Evolutionary conservation across 1,140 invertebrate genomes (phyloP).

Genomic region (Bombus balteatus): DNA sequence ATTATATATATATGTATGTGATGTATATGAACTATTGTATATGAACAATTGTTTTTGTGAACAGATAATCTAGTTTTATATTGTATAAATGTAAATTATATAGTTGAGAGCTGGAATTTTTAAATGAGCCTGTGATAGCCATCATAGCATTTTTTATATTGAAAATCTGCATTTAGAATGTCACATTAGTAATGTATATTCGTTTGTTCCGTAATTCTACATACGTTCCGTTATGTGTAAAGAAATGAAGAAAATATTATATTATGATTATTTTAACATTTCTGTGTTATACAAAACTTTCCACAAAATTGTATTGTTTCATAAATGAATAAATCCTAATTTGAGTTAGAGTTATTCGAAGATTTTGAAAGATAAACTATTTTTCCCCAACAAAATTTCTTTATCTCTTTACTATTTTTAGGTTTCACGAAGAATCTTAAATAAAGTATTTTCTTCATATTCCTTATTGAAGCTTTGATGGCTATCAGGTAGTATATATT

Average conservation of each 20-base stretch:
- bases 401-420: neutral
- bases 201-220: conserved; percentile 16
- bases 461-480: conserved; percentile 54
- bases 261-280: neutral
- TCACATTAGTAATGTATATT: conserved; percentile 23
- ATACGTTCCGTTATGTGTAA: conserved; percentile 35
- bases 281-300: neutral
- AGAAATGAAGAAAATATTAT: conserved; percentile 26
- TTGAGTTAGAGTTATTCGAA: conserved; percentile 7
- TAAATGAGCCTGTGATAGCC: conserved; percentile 64
- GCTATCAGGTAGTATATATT: conserved; percentile 53
- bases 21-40: conserved; percentile 73
- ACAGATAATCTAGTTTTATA: conserved; percentile 79
- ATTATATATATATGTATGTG: conserved; percentile 66
- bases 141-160: conserved; percentile 57
- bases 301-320: conserved; percentile 31
- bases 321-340: conserved; percentile 33
- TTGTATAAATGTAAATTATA: conserved; percentile 75
- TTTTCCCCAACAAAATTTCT: neutral
- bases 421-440: conserved; percentile 31
- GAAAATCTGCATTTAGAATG: conserved; percentile 53
- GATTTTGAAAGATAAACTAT: conserved; percentile 1
- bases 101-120: conserved; percentile 64
- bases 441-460: conserved; percentile 36
- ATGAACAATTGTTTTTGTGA: conserved; percentile 75